These are phyloP conservation scores for Cotesia typhae DNA, from an alignment of 1,140 invertebrate species.

Conservation along the genomic window DNA sequence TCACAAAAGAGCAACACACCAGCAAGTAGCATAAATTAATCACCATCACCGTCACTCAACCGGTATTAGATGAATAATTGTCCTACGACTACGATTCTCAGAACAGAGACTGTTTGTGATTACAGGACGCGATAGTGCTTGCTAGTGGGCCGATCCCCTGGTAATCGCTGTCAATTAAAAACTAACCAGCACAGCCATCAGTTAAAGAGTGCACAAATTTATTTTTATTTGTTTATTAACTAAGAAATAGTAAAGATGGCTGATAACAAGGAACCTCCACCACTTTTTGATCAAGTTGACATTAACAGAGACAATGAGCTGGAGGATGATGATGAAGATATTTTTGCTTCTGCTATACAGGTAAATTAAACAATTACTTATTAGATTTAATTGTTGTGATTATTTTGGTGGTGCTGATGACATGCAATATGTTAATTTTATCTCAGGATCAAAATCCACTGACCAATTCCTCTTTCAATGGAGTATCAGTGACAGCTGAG, in stretches of 20 bases:
- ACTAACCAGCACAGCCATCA: too few relatives aligned
- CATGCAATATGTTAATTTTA: neutral
- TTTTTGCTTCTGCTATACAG: conserved; percentile 81
- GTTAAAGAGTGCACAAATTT: too few relatives aligned
- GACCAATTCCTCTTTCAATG: conserved; percentile 55
- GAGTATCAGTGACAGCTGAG: conserved; percentile 53
- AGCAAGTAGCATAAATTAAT: too few relatives aligned
- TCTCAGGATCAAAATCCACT: conserved; percentile 54
- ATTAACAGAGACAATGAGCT: conserved; percentile 69
- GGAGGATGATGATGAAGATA: conserved; percentile 78
- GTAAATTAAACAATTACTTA: conserved; percentile 60
- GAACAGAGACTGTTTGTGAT: too few relatives aligned
- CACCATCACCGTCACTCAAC: too few relatives aligned
- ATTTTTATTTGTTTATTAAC: too few relatives aligned
- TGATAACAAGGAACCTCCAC: conserved; percentile 73
- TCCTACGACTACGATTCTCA: too few relatives aligned
- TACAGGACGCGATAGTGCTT: too few relatives aligned
- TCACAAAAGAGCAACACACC: too few relatives aligned
- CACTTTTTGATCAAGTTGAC: conserved; percentile 75
- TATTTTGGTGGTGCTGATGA: neutral
- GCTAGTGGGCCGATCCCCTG: too few relatives aligned
- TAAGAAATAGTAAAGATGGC: conserved; percentile 63
- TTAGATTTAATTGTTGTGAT: neutral
- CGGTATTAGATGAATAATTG: too few relatives aligned
- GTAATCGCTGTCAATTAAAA: too few relatives aligned